phyloP scores from a whole-genome alignment of 2,797 vertebrate genomes.

The Enteromius trimaculatus region DNA sequence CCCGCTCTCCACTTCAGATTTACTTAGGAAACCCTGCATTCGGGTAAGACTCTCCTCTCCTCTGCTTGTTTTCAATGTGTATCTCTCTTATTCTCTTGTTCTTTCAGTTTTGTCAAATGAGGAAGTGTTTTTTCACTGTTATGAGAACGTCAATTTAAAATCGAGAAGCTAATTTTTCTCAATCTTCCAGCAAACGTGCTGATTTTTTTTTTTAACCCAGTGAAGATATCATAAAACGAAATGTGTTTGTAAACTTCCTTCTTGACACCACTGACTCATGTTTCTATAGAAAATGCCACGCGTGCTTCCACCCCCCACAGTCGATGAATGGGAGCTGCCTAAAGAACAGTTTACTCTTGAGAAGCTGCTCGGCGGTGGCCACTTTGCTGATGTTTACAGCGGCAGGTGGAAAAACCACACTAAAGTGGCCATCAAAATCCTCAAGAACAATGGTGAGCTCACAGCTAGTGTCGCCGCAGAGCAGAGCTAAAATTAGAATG shows the following conservation, averaged over 20 bases:
- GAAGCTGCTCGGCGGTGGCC: slow-evolving; percentile 78
- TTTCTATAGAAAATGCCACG: slow-evolving; percentile 71
- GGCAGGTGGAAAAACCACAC: slow-evolving; percentile 82
- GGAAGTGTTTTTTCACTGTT: slow-evolving; percentile 40
- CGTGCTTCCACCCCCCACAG: slow-evolving; percentile 70
- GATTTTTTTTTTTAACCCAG: background rate
- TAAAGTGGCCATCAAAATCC: slow-evolving; percentile 80
- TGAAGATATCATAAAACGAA: background rate
- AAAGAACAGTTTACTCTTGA: slow-evolving; percentile 79
- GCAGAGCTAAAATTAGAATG: background rate
- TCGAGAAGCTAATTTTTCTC: background rate
- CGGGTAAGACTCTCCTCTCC: slow-evolving; percentile 63
- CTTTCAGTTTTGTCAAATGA: slow-evolving; percentile 31
- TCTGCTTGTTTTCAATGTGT: background rate
- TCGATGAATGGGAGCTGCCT: slow-evolving; percentile 83
- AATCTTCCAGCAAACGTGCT: background rate
- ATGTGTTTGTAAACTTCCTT: background rate
- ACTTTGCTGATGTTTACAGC: slow-evolving; percentile 80
- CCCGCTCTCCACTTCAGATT: slow-evolving; percentile 59
- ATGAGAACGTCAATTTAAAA: background rate
- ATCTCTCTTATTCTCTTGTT: background rate
- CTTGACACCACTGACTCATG: background rate
- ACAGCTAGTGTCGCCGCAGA: background rate
- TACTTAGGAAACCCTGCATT: slow-evolving; percentile 71
- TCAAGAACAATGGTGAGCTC: slow-evolving; percentile 71